These are phyloP conservation scores for Oenanthe melanoleuca DNA, from an alignment of 2,113 vertebrate species.

Conservation along the genomic window DNA sequence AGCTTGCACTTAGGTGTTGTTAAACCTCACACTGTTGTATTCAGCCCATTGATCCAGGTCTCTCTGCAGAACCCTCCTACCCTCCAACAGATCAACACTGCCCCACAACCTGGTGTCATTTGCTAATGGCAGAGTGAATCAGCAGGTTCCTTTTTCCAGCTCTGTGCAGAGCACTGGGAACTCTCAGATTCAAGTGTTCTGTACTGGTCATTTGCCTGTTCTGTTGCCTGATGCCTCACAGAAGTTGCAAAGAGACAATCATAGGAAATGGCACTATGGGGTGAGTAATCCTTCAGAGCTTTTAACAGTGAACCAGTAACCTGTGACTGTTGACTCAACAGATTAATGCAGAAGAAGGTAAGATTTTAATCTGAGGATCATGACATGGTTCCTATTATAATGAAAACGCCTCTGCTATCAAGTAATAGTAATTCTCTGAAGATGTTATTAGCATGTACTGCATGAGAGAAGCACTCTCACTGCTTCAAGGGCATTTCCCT, in stretches of 20 bases:
- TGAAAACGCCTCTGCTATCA: not conserved
- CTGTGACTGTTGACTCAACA: not conserved
- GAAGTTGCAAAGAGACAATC: not conserved
- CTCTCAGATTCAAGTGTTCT: not conserved
- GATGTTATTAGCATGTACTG: not conserved
- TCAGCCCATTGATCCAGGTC: not conserved
- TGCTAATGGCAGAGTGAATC: not conserved
- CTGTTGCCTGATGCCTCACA: not conserved
- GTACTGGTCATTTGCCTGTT: not conserved
- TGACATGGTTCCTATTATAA: not conserved
- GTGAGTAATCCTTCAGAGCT: not conserved
- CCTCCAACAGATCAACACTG: not conserved
- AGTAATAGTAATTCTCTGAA: not conserved
- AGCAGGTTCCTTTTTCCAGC: not conserved
- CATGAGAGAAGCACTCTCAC: not conserved
- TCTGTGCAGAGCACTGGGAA: not conserved
- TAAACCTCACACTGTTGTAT: not conserved
- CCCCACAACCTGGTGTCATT: not conserved
- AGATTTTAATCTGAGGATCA: not conserved
- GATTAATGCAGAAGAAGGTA: not conserved
- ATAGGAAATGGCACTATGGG: not conserved
- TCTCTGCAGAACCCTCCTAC: not conserved
- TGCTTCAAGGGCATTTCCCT: slow-evolving; percentile 27
- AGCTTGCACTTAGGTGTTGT: not conserved
- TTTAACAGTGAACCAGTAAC: not conserved